phyloP scores from a whole-genome alignment of 1,140 invertebrate genomes.

The Rhopalosiphum padi region DNA sequence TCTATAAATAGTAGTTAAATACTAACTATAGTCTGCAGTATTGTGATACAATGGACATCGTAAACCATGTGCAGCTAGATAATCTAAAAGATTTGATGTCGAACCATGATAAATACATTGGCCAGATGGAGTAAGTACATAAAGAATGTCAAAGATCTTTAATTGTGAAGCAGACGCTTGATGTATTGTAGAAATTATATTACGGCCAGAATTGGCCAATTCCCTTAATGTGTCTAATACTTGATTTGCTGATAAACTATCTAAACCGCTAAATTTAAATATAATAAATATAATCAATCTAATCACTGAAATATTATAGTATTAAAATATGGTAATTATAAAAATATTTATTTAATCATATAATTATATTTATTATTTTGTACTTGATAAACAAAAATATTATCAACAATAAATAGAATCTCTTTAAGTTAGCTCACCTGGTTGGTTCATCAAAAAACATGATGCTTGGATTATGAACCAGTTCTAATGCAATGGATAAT shows the following conservation, averaged over 20 bases:
- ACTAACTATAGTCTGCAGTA: slow-evolving; percentile 72
- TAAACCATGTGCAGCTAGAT: slow-evolving; percentile 67
- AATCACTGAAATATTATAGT: not conserved
- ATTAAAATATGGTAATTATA: not conserved
- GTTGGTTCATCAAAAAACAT: slow-evolving; percentile 95
- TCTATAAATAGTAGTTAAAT: not conserved
- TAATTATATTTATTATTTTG: not conserved
- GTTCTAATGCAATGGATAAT: slow-evolving; percentile 84
- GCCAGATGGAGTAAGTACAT: slow-evolving; percentile 69
- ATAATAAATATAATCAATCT: not conserved
- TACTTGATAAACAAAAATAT: not conserved
- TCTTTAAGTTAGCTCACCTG: slow-evolving; percentile 69
- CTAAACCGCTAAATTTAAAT: slow-evolving; percentile 66
- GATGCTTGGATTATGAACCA: slow-evolving; percentile 86
- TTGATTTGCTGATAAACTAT: slow-evolving; percentile 69
- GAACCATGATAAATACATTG: slow-evolving; percentile 71
- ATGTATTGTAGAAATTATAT: slow-evolving; percentile 75
- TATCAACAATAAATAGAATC: not conserved
- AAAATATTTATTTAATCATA: not conserved
- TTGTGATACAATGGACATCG: slow-evolving; percentile 73
- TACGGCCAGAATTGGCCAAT: slow-evolving; percentile 69
- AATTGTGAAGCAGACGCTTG: slow-evolving; percentile 74
- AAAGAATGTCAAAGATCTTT: slow-evolving; percentile 73
- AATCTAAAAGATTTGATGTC: slow-evolving; percentile 66
- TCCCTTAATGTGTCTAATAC: slow-evolving; percentile 67